These are phyloP conservation scores for Beroe forskalii DNA, from an alignment of 37 sponge, comb jelly and placozoan genomes.

Conservation along the genomic window DNA sequence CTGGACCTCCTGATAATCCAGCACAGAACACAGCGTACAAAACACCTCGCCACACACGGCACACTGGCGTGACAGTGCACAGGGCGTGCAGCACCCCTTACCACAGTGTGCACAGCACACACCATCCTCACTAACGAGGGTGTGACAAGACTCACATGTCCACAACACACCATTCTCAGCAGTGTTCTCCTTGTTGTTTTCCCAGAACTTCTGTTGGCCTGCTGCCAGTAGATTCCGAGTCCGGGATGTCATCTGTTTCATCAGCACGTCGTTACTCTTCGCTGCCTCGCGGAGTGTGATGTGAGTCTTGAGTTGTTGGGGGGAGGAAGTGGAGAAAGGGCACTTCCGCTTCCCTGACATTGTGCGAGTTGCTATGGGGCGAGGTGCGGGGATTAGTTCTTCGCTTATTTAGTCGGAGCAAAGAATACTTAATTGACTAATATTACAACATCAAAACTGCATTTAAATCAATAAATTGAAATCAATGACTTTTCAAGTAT, in stretches of 20 bases:
- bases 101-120: background rate
- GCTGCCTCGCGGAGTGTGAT: conserved; percentile 18
- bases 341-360: conserved; percentile 51
- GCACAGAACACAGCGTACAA: conserved; percentile 52
- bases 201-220: conserved; percentile 33
- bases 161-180: background rate
- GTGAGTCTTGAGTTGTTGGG: conserved; percentile 54
- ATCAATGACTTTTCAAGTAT: no score
- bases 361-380: no score
- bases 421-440: no score
- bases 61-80: background rate
- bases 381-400: no score
- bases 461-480: no score
- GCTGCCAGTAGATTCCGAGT: background rate
- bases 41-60: conserved; percentile 20
- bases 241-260: background rate
- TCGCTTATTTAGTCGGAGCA: no score
- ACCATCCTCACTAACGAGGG: background rate
- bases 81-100: conserved; percentile 33
- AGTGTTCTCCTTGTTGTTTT: background rate
- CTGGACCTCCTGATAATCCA: background rate
- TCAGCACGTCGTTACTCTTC: conserved; percentile 22
- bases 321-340: conserved; percentile 45
- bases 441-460: no score
- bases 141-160: background rate